A percentile compares a stretch with the other conserved stretches of the same genome.
Conservation (phyloP, 2,797 vertebrate genomes). For the Lepus oiostolus region DNA sequence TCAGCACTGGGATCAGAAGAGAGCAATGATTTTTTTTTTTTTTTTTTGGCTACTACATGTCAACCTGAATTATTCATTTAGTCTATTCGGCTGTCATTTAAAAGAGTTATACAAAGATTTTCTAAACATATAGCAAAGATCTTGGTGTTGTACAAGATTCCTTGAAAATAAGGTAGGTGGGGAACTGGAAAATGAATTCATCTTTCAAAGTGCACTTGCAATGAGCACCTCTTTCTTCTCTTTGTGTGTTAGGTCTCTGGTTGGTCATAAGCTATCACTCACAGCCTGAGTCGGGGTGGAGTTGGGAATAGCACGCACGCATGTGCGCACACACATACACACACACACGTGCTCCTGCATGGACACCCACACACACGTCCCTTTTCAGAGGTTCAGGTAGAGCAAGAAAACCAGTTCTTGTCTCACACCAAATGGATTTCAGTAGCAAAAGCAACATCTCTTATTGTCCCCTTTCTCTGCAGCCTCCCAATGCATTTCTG, state of each 20-base stretch:
- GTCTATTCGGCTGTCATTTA: not conserved
- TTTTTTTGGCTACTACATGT: not conserved
- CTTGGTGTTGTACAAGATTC: constrained; percentile 66
- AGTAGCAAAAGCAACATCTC: constrained; percentile 81
- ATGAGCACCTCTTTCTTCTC: constrained; percentile 68
- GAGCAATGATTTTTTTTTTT: not conserved
- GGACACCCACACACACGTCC: not conserved
- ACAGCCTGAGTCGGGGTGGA: constrained; percentile 66
- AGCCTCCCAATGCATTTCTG: constrained; percentile 86
- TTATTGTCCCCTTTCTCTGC: constrained; percentile 84
- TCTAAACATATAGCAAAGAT: constrained; percentile 54
- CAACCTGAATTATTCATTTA: not conserved
- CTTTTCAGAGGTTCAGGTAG: constrained; percentile 77
- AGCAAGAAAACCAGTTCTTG: constrained; percentile 78
- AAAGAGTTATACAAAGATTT: constrained; percentile 59
- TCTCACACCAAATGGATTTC: constrained; percentile 80
- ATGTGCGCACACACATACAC: not conserved
- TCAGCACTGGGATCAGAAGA: not conserved
- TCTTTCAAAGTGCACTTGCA: constrained; percentile 78
- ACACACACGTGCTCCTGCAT: not conserved
- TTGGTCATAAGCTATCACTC: constrained; percentile 78
- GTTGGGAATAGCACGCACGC: not conserved
- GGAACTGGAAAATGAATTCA: constrained; percentile 78
- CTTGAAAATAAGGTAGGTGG: not conserved
- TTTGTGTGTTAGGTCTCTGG: constrained; percentile 81